Conservation (phyloP, 1,140 invertebrate species). For the Steinernema khuongi region DNA sequence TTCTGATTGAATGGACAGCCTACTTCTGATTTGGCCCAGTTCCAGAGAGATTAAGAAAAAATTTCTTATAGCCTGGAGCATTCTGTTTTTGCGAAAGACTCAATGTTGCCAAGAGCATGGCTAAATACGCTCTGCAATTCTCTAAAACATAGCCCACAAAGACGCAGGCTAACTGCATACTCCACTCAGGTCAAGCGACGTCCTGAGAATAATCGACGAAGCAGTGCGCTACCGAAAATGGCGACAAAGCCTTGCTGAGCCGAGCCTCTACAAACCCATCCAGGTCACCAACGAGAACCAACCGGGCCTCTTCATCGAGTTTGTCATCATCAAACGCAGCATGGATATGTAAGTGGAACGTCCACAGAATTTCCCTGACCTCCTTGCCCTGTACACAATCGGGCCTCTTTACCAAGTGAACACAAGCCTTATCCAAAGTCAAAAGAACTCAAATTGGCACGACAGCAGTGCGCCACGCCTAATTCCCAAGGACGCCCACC, state of each 20-base stretch:
- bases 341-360: conserved; percentile 26
- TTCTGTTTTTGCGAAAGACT: no score
- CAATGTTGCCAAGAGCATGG: no score
- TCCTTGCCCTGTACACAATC: conserved; percentile 3
- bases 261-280: conserved; percentile 13
- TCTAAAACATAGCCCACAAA: no score
- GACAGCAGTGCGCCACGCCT: no score
- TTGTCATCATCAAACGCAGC: conserved; percentile 51
- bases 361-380: conserved; percentile 11
- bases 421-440: neutral
- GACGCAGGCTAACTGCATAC: no score
- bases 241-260: neutral
- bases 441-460: no score
- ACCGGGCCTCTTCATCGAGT: conserved; percentile 53
- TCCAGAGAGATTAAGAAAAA: no score
- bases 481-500: no score
- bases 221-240: conserved; percentile 36
- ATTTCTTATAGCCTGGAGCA: no score
- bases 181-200: conserved; percentile 39
- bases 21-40: no score
- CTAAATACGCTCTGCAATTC: no score
- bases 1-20: conserved; percentile 29
- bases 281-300: conserved; percentile 34
- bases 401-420: neutral
- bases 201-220: conserved; percentile 48